Conservation (phyloP, 2,888 invertebrate species). For the Sinelater perroti region DNA sequence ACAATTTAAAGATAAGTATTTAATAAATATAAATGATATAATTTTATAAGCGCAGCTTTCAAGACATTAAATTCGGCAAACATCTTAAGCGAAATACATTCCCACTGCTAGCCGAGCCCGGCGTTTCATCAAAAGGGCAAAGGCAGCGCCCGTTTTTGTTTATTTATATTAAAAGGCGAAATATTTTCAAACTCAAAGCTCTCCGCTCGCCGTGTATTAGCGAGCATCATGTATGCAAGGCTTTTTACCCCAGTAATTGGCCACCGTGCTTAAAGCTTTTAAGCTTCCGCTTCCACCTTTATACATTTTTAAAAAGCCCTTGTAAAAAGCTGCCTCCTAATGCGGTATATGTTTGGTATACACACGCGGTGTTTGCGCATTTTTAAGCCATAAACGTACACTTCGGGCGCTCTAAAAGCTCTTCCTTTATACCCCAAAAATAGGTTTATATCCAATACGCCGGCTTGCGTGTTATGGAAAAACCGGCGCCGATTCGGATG, state of each 20-base stretch:
- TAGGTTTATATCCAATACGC: slow-evolving; percentile 24
- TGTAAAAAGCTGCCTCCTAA: slow-evolving; percentile 48
- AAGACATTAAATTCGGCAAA: too few relatives aligned
- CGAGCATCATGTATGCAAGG: slow-evolving; percentile 59
- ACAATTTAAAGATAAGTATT: too few relatives aligned
- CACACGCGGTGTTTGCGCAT: slow-evolving; percentile 42
- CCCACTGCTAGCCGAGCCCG: too few relatives aligned
- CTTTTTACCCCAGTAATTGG: slow-evolving; percentile 62
- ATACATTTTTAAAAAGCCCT: slow-evolving; percentile 60
- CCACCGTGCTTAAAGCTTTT: slow-evolving; percentile 63
- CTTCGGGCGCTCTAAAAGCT: slow-evolving; percentile 30
- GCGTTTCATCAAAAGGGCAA: too few relatives aligned
- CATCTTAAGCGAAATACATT: not conserved
- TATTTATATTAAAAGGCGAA: slow-evolving; percentile 30
- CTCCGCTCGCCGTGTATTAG: slow-evolving; percentile 43
- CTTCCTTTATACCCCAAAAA: slow-evolving; percentile 25
- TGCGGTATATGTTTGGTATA: slow-evolving; percentile 42
- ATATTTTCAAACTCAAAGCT: slow-evolving; percentile 35
- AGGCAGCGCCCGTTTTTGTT: slow-evolving; percentile 11
- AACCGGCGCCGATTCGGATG: not conserved
- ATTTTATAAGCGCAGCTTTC: too few relatives aligned
- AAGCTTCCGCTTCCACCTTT: slow-evolving; percentile 60
- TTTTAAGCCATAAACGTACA: slow-evolving; percentile 36
- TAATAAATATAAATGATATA: too few relatives aligned
- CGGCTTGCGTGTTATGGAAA: slow-evolving; percentile 10